A percentile compares a stretch with the other conserved stretches of the same genome.
Conservation (phyloP, 1,140 invertebrate genomes). For the Daktulosphaira vitifoliae region DNA sequence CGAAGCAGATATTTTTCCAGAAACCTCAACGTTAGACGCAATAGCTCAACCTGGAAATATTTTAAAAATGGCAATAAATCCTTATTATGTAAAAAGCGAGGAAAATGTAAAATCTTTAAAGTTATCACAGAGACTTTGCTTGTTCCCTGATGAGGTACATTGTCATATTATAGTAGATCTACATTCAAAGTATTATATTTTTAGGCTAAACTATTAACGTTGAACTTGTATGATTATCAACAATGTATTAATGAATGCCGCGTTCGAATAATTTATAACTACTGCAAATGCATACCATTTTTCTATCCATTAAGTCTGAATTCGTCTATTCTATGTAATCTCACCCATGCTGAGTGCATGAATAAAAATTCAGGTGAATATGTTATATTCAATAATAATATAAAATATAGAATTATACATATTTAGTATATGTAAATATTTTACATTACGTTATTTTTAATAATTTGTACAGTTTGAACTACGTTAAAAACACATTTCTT, state of each 20-base stretch:
- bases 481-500: too few species aligned
- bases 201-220: not conserved
- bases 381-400: too few species aligned
- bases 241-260: not conserved
- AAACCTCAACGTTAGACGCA: not conserved
- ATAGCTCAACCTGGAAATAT: not conserved
- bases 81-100: not conserved
- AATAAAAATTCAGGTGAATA: not conserved
- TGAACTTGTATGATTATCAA: not conserved
- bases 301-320: not conserved
- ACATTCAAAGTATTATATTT: too few species aligned
- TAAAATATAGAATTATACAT: too few species aligned
- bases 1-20: not conserved
- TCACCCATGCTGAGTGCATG: not conserved
- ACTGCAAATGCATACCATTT: not conserved
- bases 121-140: not conserved
- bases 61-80: not conserved
- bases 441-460: too few species aligned
- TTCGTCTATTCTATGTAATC: not conserved
- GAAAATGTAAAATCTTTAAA: not conserved
- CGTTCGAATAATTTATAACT: not conserved
- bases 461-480: too few species aligned
- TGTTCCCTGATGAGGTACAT: not conserved
- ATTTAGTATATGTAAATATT: too few species aligned
- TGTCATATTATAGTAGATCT: too few species aligned